These are phyloP conservation scores for Oegoconia quadripuncta DNA, from an alignment of 2,888 invertebrate species.

Conservation along the genomic window DNA sequence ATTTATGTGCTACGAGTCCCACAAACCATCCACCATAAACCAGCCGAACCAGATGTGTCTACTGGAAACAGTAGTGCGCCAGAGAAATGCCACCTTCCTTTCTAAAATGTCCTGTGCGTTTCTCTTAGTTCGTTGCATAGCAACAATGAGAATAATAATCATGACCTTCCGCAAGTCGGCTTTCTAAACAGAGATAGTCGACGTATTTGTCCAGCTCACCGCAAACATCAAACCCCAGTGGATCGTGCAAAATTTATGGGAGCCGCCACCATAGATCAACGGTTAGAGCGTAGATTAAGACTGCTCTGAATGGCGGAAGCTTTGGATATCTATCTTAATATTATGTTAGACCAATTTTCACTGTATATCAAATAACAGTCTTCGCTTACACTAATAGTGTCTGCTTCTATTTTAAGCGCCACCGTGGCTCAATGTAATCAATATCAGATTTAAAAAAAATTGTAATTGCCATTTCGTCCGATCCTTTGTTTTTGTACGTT, in stretches of 20 bases:
- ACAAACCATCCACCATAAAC: too few relatives aligned
- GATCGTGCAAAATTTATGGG: slow-evolving; percentile 45
- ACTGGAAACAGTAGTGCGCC: too few relatives aligned
- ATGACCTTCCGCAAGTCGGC: slow-evolving; percentile 25
- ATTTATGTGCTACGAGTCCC: too few relatives aligned
- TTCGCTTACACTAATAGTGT: too few relatives aligned
- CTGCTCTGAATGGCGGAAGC: slow-evolving; percentile 30
- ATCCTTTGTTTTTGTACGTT: too few relatives aligned
- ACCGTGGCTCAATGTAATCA: too few relatives aligned
- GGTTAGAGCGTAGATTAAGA: slow-evolving; percentile 7
- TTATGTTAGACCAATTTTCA: background rate
- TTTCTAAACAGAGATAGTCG: slow-evolving; percentile 33
- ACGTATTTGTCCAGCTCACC: slow-evolving; percentile 33
- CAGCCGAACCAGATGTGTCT: too few relatives aligned
- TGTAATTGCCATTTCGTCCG: too few relatives aligned
- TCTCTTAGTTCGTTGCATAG: slow-evolving; percentile 17
- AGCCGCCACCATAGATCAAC: slow-evolving; percentile 22
- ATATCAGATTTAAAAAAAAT: too few relatives aligned
- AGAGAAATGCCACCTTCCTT: background rate
- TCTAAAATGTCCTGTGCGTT: background rate
- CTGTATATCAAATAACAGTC: slow-evolving; percentile 3
- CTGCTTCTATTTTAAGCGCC: too few relatives aligned
- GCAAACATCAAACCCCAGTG: slow-evolving; percentile 40
- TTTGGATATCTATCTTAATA: slow-evolving; percentile 1
- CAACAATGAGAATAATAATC: slow-evolving; percentile 18